These are phyloP conservation scores for Lycopodina hypogea DNA, from an alignment of 37 sponge, comb jelly and placozoan genomes.

Conservation along the genomic window DNA sequence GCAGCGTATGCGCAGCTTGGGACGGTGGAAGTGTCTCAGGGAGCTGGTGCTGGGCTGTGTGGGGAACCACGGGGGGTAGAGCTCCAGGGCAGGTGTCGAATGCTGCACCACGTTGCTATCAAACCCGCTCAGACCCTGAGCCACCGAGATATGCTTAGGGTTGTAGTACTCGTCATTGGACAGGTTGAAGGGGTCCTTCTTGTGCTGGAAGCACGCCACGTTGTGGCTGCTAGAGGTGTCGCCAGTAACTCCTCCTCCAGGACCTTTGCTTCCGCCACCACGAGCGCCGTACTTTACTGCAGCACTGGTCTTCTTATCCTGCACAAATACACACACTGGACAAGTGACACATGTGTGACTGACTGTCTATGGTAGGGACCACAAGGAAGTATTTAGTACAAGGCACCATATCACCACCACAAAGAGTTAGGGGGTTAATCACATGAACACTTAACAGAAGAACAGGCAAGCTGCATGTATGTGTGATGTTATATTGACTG, in stretches of 20 bases:
- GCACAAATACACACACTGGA: neutral
- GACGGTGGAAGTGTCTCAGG: conserved; percentile 88
- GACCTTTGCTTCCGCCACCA: neutral
- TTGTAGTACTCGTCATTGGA: conserved; percentile 97
- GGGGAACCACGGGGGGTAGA: conserved; percentile 90
- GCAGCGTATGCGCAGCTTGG: conserved; percentile 61
- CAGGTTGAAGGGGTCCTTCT: conserved; percentile 88
- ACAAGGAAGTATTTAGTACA: too few species aligned
- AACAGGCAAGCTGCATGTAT: too few species aligned
- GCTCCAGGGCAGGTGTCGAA: conserved; percentile 88
- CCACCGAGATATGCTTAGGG: conserved; percentile 55
- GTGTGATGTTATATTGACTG: too few species aligned
- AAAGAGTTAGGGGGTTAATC: too few species aligned
- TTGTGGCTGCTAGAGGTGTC: conserved; percentile 9
- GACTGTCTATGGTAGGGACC: too few species aligned
- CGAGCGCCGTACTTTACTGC: too few species aligned
- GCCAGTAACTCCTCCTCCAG: neutral
- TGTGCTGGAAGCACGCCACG: conserved; percentile 35
- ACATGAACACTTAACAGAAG: too few species aligned
- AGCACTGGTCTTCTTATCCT: too few species aligned
- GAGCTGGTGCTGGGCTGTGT: conserved; percentile 81
- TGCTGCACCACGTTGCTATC: conserved; percentile 82
- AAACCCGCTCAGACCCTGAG: conserved; percentile 46
- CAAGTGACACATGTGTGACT: too few species aligned
- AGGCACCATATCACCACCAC: too few species aligned